A percentile compares a stretch with the other conserved stretches of the same genome.
Evolutionary conservation across 2,888 invertebrate species (phyloP).

Genomic region (Eupithecia centaureata): DNA sequence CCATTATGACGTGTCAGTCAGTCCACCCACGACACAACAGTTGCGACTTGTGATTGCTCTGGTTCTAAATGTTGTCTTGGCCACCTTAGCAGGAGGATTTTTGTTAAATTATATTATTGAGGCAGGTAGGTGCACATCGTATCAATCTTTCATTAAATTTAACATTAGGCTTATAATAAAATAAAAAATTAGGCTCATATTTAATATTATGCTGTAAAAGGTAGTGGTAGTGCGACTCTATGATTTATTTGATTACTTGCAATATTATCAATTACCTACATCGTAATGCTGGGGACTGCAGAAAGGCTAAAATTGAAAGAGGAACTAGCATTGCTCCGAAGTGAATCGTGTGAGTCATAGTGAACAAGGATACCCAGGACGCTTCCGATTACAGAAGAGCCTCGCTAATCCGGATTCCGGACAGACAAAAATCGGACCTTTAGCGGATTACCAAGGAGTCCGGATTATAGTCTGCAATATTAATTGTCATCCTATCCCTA

Average conservation of each 20-base stretch:
- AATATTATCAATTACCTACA: background rate
- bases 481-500: too few species aligned
- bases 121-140: background rate
- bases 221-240: too few species aligned
- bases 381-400: conserved; percentile 30
- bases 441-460: too few species aligned
- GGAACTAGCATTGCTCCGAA: conserved; percentile 40
- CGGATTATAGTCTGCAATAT: too few species aligned
- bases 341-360: conserved; percentile 38
- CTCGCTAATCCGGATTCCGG: too few species aligned
- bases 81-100: background rate
- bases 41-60: background rate
- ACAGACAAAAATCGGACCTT: too few species aligned
- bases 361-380: conserved; percentile 38
- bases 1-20: background rate
- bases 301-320: conserved; percentile 40
- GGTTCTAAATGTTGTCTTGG: background rate
- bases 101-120: background rate
- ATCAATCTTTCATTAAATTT: background rate
- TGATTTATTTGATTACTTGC: too few species aligned
- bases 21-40: too few species aligned
- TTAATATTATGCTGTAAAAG: too few species aligned
- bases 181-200: too few species aligned
- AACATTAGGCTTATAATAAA: too few species aligned
- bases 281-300: background rate